Conservation (phyloP, 2,888 invertebrate genomes). For the Galerucella nymphaeae region DNA sequence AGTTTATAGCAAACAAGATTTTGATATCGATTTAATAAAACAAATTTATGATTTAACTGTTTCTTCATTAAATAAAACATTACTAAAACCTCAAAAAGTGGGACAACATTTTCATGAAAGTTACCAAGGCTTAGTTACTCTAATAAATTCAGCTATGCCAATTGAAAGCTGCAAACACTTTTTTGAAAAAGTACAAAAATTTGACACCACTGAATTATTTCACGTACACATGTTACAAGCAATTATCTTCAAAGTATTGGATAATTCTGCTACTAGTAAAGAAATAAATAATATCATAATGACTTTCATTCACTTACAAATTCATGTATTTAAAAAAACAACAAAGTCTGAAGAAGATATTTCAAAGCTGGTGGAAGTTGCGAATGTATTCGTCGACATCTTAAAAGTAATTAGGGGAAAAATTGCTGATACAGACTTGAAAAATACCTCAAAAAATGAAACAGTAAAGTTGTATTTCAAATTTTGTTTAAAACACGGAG, state of each 20-base stretch:
- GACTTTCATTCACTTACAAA: slow-evolving; percentile 69
- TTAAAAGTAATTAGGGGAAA: slow-evolving; percentile 43
- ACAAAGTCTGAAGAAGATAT: slow-evolving; percentile 42
- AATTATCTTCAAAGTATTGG: slow-evolving; percentile 68
- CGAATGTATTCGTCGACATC: slow-evolving; percentile 47
- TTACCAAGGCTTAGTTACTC: slow-evolving; percentile 68
- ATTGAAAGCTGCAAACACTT: slow-evolving; percentile 69
- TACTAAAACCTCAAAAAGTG: slow-evolving; percentile 78
- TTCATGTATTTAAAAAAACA: slow-evolving; percentile 66
- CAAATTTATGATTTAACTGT: slow-evolving; percentile 72
- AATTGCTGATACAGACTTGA: slow-evolving; percentile 37
- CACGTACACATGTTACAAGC: slow-evolving; percentile 70
- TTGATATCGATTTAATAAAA: slow-evolving; percentile 66
- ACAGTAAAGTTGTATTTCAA: slow-evolving; percentile 73
- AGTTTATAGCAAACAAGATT: slow-evolving; percentile 65
- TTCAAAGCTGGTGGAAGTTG: slow-evolving; percentile 48
- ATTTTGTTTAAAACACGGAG: slow-evolving; percentile 74
- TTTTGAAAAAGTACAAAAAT: slow-evolving; percentile 72
- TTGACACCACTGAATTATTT: slow-evolving; percentile 71
- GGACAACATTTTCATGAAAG: slow-evolving; percentile 74
- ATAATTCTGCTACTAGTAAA: slow-evolving; percentile 61
- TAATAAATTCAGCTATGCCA: slow-evolving; percentile 73
- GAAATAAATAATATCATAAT: slow-evolving; percentile 68
- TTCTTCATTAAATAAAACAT: slow-evolving; percentile 71
- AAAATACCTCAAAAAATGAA: slow-evolving; percentile 61